phyloP scores from a whole-genome alignment of 2,113 vertebrate genomes.

The Agelaius tricolor region DNA sequence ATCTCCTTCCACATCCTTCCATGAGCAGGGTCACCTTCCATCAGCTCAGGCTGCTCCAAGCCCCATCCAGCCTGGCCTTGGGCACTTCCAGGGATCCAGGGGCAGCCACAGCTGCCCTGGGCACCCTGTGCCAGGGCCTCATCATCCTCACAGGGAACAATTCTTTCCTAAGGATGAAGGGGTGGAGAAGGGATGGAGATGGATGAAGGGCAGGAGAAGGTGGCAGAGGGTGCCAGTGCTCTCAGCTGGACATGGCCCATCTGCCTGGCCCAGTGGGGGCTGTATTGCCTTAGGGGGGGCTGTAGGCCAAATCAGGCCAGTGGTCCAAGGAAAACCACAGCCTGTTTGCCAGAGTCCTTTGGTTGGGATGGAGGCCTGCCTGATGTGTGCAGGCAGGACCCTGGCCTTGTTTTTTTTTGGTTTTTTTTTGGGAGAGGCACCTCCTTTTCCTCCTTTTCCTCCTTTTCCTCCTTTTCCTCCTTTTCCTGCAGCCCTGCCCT shows the following conservation, averaged over 20 bases:
- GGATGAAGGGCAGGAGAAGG: background rate
- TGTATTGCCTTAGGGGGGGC: background rate
- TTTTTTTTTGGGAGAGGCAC: fast-evolving
- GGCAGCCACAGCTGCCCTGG: background rate
- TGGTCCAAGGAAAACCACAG: background rate
- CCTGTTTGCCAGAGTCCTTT: background rate
- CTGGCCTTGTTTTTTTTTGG: background rate
- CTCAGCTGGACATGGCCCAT: background rate
- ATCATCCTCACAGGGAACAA: fast-evolving
- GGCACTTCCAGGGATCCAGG: background rate
- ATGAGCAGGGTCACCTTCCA: background rate
- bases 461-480: background rate
- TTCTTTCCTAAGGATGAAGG: background rate
- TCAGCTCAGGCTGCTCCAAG: fast-evolving
- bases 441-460: background rate
- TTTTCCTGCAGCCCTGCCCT: background rate
- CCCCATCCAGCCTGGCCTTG: background rate
- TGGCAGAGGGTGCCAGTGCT: background rate
- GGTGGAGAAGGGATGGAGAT: no score
- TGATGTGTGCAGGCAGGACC: background rate
- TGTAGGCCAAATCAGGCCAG: fast-evolving
- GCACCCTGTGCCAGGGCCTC: background rate
- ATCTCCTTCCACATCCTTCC: fast-evolving
- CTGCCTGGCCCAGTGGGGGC: fast-evolving
- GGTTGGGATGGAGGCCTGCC: background rate